Percentiles rank a stretch among this genome's conserved stretches.
Evolutionary conservation across 1,140 invertebrate species (phyloP).

Genomic region (Papilio helenus): DNA sequence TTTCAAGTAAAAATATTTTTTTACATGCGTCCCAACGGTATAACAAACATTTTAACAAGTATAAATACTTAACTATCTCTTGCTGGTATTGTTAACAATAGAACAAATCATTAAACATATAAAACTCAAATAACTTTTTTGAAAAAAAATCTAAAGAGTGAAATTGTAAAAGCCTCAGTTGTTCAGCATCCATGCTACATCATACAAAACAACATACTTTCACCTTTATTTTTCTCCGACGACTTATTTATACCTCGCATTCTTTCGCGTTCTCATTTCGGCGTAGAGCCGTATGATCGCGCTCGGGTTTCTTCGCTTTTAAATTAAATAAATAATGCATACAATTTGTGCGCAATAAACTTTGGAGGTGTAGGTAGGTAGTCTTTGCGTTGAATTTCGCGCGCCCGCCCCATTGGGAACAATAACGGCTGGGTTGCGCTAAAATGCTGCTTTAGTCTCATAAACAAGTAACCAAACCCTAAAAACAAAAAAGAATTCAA

Average conservation of each 20-base stretch:
- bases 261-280: conserved; percentile 70
- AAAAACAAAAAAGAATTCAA: neutral
- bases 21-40: too few species aligned
- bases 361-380: conserved; percentile 72
- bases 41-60: too few species aligned
- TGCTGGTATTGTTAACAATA: neutral
- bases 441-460: conserved; percentile 52
- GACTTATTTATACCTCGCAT: conserved; percentile 61
- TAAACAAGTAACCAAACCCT: neutral
- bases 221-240: conserved; percentile 46
- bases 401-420: conserved; percentile 69
- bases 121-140: neutral
- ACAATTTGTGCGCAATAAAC: conserved; percentile 81
- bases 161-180: conserved; percentile 17
- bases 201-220: conserved; percentile 41
- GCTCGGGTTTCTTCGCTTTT: conserved; percentile 78
- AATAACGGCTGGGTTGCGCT: conserved; percentile 64
- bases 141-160: neutral
- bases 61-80: too few species aligned
- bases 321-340: conserved; percentile 82
- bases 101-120: neutral
- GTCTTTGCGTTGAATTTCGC: conserved; percentile 70
- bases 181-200: conserved; percentile 19
- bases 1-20: too few species aligned
- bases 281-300: conserved; percentile 69